Evolutionary conservation across 1,140 invertebrate species (phyloP).

Genomic region (Lasaia peninsularis): DNA sequence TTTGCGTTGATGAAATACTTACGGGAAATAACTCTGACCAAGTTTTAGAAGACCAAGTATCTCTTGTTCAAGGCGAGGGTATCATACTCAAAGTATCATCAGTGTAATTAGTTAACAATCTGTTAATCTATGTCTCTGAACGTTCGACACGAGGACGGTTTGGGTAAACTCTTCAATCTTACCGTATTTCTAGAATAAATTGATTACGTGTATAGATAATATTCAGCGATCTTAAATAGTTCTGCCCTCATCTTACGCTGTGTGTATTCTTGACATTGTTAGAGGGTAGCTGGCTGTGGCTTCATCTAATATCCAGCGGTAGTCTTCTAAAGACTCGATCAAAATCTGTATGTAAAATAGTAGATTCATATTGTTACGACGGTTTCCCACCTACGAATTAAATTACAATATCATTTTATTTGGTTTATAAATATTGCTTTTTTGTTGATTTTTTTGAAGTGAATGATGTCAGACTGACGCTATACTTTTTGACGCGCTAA

Average conservation of each 20-base stretch:
- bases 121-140: not conserved
- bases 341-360: conserved; percentile 41
- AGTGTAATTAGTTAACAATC: conserved; percentile 12
- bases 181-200: not conserved
- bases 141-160: conserved; percentile 4
- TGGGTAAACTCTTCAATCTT: conserved; percentile 20
- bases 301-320: conserved; percentile 53
- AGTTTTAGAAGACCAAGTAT: conserved; percentile 27
- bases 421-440: not conserved
- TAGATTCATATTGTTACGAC: conserved; percentile 43
- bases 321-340: conserved; percentile 44
- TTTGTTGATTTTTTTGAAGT: conserved; percentile 2
- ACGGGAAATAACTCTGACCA: not conserved
- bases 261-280: conserved; percentile 57
- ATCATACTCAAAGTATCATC: conserved; percentile 49
- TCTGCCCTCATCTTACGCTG: conserved; percentile 31
- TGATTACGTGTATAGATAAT: not conserved
- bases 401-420: not conserved
- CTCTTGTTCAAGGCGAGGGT: conserved; percentile 44
- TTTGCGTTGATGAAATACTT: not conserved
- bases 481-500: no score
- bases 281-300: conserved; percentile 54
- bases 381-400: not conserved
- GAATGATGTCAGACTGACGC: conserved; percentile 10
- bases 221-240: not conserved